Evolutionary conservation across 2,113 vertebrate species (phyloP).

Genomic region (Mesocricetus auratus): DNA sequence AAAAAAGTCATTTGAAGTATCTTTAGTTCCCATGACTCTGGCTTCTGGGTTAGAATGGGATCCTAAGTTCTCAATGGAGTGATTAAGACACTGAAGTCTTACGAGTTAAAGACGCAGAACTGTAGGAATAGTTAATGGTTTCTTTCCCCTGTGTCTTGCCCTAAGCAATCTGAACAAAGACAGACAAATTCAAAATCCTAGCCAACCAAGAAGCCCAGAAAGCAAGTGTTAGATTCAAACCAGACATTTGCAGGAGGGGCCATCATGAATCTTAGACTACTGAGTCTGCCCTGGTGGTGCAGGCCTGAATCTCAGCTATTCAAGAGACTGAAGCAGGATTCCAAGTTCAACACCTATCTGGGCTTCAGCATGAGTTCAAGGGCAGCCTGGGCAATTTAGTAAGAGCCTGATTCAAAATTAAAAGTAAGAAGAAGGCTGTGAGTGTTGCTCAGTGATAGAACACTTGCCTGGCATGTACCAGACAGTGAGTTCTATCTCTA

Average conservation of each 20-base stretch:
- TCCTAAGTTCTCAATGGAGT: slow-evolving; percentile 31
- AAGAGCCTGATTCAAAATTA: not conserved
- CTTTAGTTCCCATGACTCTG: slow-evolving; percentile 63
- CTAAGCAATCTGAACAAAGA: slow-evolving; percentile 1
- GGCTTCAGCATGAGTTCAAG: not conserved
- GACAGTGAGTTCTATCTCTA: not conserved
- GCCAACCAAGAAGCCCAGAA: not conserved
- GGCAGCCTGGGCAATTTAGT: not conserved
- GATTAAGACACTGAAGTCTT: slow-evolving; percentile 41
- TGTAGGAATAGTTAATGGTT: not conserved
- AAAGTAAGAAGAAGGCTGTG: not conserved
- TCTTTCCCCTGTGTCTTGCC: slow-evolving; percentile 10
- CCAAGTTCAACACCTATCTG: not conserved
- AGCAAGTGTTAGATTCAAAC: not conserved
- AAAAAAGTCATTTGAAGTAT: slow-evolving; percentile 67
- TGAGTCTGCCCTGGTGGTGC: not conserved
- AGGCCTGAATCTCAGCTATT: not conserved
- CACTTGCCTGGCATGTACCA: not conserved
- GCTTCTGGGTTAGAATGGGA: slow-evolving; percentile 64
- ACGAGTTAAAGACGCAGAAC: not conserved
- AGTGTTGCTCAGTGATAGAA: not conserved
- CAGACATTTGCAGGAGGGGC: not conserved
- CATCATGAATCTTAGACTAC: not conserved
- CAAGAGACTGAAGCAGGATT: not conserved
- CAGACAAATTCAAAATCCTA: not conserved